Base-by-base conservation (phyloP, 1,140 invertebrate genomes). In the Drosophila ercepeae region DNA sequence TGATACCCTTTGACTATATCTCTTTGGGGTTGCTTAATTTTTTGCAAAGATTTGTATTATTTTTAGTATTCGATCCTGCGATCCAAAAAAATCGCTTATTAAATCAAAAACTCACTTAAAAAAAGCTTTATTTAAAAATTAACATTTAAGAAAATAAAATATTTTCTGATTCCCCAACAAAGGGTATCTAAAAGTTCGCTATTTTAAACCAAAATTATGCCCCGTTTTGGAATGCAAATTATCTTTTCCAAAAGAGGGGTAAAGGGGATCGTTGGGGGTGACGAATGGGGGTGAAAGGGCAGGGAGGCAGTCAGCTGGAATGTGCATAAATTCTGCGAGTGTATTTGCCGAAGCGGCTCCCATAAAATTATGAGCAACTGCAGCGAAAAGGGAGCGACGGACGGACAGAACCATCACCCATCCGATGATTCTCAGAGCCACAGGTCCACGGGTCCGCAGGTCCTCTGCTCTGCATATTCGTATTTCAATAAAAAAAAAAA, bases 311-410 rank as follows among this genome's bases (percentile, higher is more conserved):
- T 50, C 51, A 49, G 32, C 65, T 44, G 78, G 89, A 90, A 90
- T 90, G 89, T 89, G 70, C 82, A 90, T 90, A 90, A 90, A 90
- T 90, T 90, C 75, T 64, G 72, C 60, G 68, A 77, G 75, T 84
- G 79, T 83, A 75, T 83, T 78, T 70, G 52, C 39, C 57, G 45
- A 55, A 55, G 42, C 71, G 72, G 77, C 78, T 63, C 58, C 73
- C 76, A 86, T 86, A 86, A 86, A 86, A 86, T 88, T 82, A 86
- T 86, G 81, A 88, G 72, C 72, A 76, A 76, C 75, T 78, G 75
- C 71, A 75, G 27, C 50, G 16, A 42, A 32, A 48, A 50, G 69
- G 27, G 16, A 52, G 39, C 18, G 39, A 23, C 19, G 51, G 55
- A 13, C 55, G 48, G 19, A 45, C 50, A n/a, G n/a, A n/a, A n/a